These are phyloP conservation scores for Styela plicata DNA, from an alignment of 23 tunicate species.

Conservation along the genomic window DNA sequence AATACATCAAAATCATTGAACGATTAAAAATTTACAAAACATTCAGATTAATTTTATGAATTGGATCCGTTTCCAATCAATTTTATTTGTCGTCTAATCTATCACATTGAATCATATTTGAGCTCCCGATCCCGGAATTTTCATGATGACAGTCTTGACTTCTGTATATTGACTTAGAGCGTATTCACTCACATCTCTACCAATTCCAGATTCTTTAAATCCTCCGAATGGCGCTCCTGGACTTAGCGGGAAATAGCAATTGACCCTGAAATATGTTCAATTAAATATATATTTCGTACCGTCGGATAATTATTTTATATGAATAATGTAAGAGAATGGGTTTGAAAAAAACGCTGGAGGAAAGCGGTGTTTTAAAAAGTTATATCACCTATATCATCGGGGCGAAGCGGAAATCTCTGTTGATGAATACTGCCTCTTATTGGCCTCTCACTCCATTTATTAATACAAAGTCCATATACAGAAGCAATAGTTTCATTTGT, in stretches of 20 bases:
- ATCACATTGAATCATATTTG: no score
- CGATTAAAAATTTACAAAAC: no score
- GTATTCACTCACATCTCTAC: constrained; percentile 80
- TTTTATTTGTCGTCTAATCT: no score
- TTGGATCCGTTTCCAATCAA: no score
- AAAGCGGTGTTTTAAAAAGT: no score
- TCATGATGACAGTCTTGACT: constrained; percentile 69
- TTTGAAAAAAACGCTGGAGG: no score
- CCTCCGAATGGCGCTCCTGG: constrained; percentile 88
- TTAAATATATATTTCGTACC: neutral
- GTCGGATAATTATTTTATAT: neutral
- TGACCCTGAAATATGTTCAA: constrained; percentile 46
- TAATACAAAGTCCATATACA: no score
- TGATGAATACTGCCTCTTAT: neutral
- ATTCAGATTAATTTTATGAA: no score
- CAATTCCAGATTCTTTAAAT: constrained; percentile 77
- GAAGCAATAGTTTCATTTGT: no score
- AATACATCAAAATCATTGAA: no score
- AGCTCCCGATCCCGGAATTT: constrained; percentile 26
- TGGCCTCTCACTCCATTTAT: no score
- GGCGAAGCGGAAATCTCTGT: neutral
- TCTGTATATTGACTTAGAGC: constrained; percentile 73
- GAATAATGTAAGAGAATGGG: no score
- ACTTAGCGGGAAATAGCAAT: constrained; percentile 58
- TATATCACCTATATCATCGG: neutral